Base-by-base conservation (phyloP, 2,113 vertebrate genomes). In the Scatophagus argus region DNA sequence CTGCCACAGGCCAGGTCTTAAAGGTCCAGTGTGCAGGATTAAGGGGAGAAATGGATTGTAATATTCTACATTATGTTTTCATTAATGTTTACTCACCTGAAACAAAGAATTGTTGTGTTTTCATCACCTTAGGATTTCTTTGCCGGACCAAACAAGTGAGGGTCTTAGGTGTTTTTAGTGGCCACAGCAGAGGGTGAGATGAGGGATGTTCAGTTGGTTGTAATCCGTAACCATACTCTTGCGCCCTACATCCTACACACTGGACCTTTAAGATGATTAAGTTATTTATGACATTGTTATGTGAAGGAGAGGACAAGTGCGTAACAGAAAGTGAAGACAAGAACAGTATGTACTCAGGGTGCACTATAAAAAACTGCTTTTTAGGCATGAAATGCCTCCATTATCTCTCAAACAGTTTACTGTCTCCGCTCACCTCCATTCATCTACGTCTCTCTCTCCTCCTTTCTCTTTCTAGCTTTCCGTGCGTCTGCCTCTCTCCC, bases 371-470 rank as follows among this genome's bases (percentile, higher is more conserved):
- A 39, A 68, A 74, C 31, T n/a, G 55, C 55, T 64, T 67, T 76
- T 61, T 9, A 62, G 38, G 36, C 39, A 52, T 54, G 47, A 43
- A 80, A 44, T 54, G 75, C 82, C 74, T 87, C 61, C 74, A 82
- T 85, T 87, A 85, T 87, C 77, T 73, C 60, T 77, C 5, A 8
- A n/a, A 69, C 66, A 74, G 63, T 51, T 72, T 77, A 54, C 58
- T 43, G 43, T 34, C 61, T 49, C 55, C 66, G 60, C 32, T 80
- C 55, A 16, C 79, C 38, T 69, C 52, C 59, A 87, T 91, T 89
- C 77, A 82, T 79, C 85, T 73, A 72, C 73, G 61, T 76, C 60
- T 84, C 76, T 44, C 21, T 25, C 10, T 29, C 25, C 49, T 67
- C 52, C 61, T 29, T 55, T 52, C 49, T 60, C 21, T 58, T 17